Conservation (phyloP, 2,888 invertebrate species). For the Oscheius onirici region DNA sequence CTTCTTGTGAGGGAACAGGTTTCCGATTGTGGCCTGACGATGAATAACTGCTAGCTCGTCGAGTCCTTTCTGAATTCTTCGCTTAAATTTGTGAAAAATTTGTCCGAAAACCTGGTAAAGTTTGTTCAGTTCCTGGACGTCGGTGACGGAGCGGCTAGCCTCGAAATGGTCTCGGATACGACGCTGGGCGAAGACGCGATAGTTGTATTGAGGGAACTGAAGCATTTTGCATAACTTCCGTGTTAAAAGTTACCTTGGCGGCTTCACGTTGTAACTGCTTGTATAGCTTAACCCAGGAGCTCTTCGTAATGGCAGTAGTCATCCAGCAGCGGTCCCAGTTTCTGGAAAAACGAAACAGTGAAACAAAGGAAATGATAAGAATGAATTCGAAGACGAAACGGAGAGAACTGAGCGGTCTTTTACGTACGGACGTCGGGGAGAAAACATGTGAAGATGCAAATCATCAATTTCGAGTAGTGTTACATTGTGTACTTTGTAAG, state of each 20-base stretch:
- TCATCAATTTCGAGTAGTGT: no score
- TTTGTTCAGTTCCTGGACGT: constrained; percentile 46
- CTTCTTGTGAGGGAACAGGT: constrained; percentile 59
- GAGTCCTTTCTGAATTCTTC: constrained; percentile 48
- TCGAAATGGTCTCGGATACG: constrained; percentile 70
- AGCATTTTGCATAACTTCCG: not conserved
- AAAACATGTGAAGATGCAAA: no score
- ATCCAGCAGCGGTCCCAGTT: constrained; percentile 28
- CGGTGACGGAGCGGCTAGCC: constrained; percentile 52
- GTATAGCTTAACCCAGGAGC: constrained; percentile 64
- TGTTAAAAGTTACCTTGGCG: constrained; percentile 45
- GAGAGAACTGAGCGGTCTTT: no score
- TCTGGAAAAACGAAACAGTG: not conserved
- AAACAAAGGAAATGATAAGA: not conserved
- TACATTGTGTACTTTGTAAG: no score
- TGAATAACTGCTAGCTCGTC: constrained; percentile 46
- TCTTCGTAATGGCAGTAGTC: constrained; percentile 50
- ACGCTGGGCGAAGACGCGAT: constrained; percentile 67
- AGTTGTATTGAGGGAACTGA: constrained; percentile 70
- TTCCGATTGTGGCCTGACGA: constrained; percentile 55
- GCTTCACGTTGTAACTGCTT: constrained; percentile 67
- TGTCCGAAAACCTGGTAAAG: constrained; percentile 54
- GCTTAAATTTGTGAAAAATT: not conserved
- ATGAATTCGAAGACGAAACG: not conserved
- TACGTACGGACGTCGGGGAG: no score